Evolutionary conservation across 35 echinoderm and acorn worm species (phyloP).

Genomic region (Lytechinus pictus): DNA sequence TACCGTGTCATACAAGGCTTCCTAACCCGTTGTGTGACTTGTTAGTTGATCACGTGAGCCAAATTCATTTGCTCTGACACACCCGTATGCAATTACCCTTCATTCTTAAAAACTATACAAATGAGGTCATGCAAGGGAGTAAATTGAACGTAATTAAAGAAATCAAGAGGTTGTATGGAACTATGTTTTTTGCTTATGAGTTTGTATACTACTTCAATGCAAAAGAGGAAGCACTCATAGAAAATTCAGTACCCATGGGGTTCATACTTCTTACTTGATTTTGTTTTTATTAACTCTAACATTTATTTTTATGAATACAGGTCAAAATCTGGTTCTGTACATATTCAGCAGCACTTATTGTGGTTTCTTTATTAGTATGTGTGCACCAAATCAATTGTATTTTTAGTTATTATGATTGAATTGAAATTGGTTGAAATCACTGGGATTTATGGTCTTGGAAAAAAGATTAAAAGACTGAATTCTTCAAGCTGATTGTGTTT

Average conservation of each 20-base stretch:
- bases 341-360: no score
- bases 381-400: no score
- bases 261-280: background rate
- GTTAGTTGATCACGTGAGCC: background rate
- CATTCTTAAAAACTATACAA: background rate
- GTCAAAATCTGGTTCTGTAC: no score
- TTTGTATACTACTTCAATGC: background rate
- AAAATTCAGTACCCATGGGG: background rate
- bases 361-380: no score
- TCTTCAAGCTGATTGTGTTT: no score
- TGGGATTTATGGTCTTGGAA: no score
- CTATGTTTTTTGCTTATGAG: background rate
- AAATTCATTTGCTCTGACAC: slow-evolving; percentile 12
- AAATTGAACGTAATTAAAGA: background rate
- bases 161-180: background rate
- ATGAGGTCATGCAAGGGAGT: background rate
- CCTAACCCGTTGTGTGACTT: background rate
- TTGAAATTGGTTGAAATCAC: no score
- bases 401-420: no score
- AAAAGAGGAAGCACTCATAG: background rate
- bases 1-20: background rate
- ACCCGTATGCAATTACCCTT: background rate
- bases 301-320: no score
- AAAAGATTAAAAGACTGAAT: no score
- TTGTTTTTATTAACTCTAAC: background rate